These are phyloP conservation scores for Drosophila atripex DNA, from an alignment of 2,888 invertebrate species.

Conservation along the genomic window DNA sequence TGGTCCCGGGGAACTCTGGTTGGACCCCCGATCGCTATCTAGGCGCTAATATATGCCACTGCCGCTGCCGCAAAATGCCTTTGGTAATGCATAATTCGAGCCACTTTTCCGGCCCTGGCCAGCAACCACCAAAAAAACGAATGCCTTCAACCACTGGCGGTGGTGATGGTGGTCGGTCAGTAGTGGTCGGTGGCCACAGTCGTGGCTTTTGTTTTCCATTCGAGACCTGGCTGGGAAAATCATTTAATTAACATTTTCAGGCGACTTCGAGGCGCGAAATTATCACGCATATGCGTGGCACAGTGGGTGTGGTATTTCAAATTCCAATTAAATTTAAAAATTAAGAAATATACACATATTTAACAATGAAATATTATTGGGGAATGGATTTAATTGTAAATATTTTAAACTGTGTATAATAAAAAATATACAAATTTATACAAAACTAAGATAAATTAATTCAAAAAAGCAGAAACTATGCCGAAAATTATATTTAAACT, in stretches of 20 bases:
- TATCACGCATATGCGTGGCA: conserved; percentile 73
- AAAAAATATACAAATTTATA: too few relatives aligned
- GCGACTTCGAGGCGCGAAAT: conserved; percentile 74
- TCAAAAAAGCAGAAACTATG: too few relatives aligned
- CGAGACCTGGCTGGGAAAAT: conserved; percentile 66
- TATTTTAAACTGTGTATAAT: too few relatives aligned
- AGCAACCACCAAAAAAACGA: conserved; percentile 25
- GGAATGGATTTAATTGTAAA: too few relatives aligned
- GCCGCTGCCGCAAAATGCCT: conserved; percentile 55
- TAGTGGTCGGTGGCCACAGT: conserved; percentile 54
- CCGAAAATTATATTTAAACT: too few relatives aligned
- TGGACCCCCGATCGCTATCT: conserved; percentile 66
- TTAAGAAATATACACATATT: not conserved
- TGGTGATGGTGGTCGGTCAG: conserved; percentile 29
- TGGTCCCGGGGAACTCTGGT: conserved; percentile 13
- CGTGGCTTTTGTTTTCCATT: conserved; percentile 49
- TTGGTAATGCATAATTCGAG: conserved; percentile 75
- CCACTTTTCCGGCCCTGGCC: conserved; percentile 72
- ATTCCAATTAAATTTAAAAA: not conserved
- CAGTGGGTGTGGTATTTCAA: conserved; percentile 16
- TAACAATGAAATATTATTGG: too few relatives aligned
- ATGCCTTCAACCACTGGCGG: conserved; percentile 16
- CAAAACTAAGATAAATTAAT: too few relatives aligned
- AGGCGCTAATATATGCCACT: conserved; percentile 70
- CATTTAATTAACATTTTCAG: conserved; percentile 74